Conservation (phyloP, 2,113 vertebrate genomes). For the Microtus richardsoni region DNA sequence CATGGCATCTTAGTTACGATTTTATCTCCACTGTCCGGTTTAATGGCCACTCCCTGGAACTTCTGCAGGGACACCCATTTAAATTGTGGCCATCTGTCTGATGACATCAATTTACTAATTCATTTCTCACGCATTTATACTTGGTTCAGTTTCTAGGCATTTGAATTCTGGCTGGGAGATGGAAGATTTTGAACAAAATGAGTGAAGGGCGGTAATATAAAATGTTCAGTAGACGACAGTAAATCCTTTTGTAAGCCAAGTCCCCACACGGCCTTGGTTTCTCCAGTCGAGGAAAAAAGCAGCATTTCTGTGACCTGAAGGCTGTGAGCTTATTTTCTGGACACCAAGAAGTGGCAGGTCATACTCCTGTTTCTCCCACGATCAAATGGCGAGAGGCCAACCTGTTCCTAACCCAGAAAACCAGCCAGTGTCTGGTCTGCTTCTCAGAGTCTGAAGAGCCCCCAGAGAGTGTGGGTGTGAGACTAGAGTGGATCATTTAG, state of each 20-base stretch:
- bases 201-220: neutral
- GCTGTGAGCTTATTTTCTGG: neutral
- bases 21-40: neutral
- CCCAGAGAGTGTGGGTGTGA: neutral
- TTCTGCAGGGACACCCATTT: neutral
- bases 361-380: neutral
- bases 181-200: neutral
- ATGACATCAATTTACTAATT: neutral
- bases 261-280: neutral
- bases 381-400: neutral
- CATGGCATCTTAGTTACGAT: neutral
- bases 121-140: neutral
- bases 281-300: no score
- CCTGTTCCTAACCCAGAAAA: neutral
- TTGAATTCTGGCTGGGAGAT: neutral
- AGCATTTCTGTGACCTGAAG: neutral
- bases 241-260: neutral
- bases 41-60: neutral
- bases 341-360: neutral
- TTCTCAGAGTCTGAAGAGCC: neutral
- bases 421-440: neutral
- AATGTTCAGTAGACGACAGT: neutral
- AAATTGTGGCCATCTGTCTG: neutral
- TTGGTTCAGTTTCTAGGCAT: constrained; percentile 19
- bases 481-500: neutral